phyloP scores from a whole-genome alignment of 2,888 invertebrate genomes.

The Metallyticus violacea region DNA sequence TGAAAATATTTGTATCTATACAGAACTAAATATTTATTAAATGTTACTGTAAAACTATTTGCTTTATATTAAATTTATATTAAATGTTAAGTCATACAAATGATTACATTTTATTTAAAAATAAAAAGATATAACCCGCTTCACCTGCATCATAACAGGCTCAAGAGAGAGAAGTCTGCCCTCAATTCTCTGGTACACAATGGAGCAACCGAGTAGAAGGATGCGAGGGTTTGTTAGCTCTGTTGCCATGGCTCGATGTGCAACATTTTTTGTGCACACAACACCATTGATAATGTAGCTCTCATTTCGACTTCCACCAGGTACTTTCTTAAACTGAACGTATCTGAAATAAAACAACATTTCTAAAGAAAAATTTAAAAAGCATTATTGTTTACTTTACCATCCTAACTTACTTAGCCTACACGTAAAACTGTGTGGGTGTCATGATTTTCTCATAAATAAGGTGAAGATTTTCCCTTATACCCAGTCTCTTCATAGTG shows the following conservation, averaged over 20 bases:
- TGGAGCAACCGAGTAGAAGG: constrained; percentile 80
- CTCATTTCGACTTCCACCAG: constrained; percentile 72
- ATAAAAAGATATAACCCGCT: neutral
- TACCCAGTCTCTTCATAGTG: no score
- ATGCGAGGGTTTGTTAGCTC: constrained; percentile 80
- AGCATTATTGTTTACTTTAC: no score
- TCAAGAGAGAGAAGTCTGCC: constrained; percentile 91
- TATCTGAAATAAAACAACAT: constrained; percentile 46
- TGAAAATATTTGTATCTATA: neutral
- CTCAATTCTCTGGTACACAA: constrained; percentile 93
- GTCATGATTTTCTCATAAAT: no score
- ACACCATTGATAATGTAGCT: constrained; percentile 82
- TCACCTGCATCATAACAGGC: constrained; percentile 86
- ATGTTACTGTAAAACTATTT: neutral
- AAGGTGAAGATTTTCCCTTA: no score
- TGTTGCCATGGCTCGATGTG: constrained; percentile 83
- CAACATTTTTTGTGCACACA: constrained; percentile 91
- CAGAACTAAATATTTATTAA: neutral
- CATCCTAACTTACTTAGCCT: no score
- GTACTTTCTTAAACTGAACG: constrained; percentile 91
- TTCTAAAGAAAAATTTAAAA: no score
- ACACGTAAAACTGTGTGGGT: no score
- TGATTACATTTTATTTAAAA: no score
- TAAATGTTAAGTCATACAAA: neutral
- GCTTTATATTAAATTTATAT: neutral